These are phyloP conservation scores for Neosilurus hyrtlii DNA, from an alignment of 2,797 vertebrate genomes.

Conservation along the genomic window DNA sequence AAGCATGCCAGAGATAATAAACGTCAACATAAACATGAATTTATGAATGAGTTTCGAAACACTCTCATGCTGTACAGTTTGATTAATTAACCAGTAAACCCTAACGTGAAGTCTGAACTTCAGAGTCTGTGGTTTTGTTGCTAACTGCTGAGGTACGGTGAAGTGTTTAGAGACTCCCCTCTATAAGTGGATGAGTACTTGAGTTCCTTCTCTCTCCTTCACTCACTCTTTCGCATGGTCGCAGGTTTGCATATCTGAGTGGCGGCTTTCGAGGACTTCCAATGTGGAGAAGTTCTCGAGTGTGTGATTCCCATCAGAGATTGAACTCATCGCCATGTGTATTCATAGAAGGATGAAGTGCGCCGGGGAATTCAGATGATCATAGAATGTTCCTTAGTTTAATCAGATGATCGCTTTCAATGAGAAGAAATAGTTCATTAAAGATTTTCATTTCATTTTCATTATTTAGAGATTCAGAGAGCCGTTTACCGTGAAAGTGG, in stretches of 20 bases:
- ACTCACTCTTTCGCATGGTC: constrained; percentile 27
- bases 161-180: constrained; percentile 51
- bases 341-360: constrained; percentile 7
- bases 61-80: neutral
- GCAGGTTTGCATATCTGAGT: constrained; percentile 48
- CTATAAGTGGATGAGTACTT: constrained; percentile 52
- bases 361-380: neutral
- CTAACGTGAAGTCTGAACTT: constrained; percentile 18
- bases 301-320: constrained; percentile 51
- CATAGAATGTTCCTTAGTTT: neutral
- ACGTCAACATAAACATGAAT: neutral
- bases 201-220: constrained; percentile 41
- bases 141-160: constrained; percentile 26
- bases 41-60: neutral
- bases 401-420: neutral
- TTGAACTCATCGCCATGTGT: neutral
- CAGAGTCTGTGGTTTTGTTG: constrained; percentile 42
- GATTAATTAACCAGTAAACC: constrained; percentile 11
- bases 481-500: no score
- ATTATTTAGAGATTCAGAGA: no score
- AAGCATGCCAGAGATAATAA: neutral
- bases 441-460: neutral
- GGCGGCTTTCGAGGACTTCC: constrained; percentile 45
- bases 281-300: constrained; percentile 53
- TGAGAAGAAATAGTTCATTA: neutral